Evolutionary conservation across 2,113 vertebrate species (phyloP).

Genomic region (Poeciliopsis occidentalis): DNA sequence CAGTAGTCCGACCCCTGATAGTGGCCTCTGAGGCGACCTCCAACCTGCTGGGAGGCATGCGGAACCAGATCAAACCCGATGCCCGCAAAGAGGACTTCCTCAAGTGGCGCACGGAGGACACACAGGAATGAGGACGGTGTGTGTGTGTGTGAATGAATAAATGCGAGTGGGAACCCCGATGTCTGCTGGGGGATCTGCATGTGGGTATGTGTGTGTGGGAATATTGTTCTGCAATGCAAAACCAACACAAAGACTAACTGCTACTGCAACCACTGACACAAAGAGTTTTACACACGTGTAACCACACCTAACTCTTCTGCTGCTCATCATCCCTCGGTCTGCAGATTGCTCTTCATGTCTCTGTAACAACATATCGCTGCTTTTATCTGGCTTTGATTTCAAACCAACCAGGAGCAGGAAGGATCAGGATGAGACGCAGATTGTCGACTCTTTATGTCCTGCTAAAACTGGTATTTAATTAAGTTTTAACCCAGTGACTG

Average conservation of each 20-base stretch:
- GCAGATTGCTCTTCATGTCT: constrained; percentile 14
- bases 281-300: constrained; percentile 56
- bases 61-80: constrained; percentile 83
- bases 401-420: constrained; percentile 3
- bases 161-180: constrained; percentile 25
- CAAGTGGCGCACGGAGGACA: constrained; percentile 81
- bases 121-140: constrained; percentile 79
- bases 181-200: constrained; percentile 53
- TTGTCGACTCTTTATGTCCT: neutral
- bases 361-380: constrained; percentile 67
- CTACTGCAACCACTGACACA: constrained; percentile 59
- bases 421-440: constrained; percentile 15
- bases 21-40: constrained; percentile 92
- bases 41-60: constrained; percentile 90
- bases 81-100: constrained; percentile 80
- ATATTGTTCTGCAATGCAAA: constrained; percentile 61
- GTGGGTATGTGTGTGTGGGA: constrained; percentile 33
- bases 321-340: constrained; percentile 26
- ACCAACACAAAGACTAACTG: constrained; percentile 56
- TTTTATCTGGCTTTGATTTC: constrained; percentile 27
- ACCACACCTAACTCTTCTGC: constrained; percentile 34
- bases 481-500: constrained; percentile 4
- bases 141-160: constrained; percentile 18
- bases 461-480: constrained; percentile 21
- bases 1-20: constrained; percentile 90